A percentile compares a stretch with the other conserved stretches of the same genome.
Evolutionary conservation across 1,140 invertebrate genomes (phyloP).

Genomic region (Choristoneura fumiferana): DNA sequence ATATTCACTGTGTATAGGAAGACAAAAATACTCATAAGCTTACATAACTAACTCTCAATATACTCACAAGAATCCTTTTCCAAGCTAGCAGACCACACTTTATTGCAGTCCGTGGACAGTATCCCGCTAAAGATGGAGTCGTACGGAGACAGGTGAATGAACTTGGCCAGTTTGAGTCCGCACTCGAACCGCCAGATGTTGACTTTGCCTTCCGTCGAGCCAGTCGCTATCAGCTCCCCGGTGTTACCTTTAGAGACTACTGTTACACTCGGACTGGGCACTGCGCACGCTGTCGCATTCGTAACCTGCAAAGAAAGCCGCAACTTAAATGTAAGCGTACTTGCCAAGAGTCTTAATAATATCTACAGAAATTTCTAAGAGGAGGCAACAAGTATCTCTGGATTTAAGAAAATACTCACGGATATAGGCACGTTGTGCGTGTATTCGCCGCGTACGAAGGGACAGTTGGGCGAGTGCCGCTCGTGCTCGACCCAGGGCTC

Average conservation of each 20-base stretch:
- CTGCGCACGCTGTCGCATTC: slow-evolving; percentile 91
- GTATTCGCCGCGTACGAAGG: slow-evolving; percentile 95
- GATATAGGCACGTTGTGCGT: slow-evolving; percentile 97
- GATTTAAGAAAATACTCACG: slow-evolving; percentile 59
- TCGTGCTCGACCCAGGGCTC: slow-evolving; percentile 98
- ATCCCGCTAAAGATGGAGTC: slow-evolving; percentile 73
- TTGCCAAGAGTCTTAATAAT: too few relatives aligned
- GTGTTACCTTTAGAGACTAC: slow-evolving; percentile 80
- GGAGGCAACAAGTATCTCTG: too few relatives aligned
- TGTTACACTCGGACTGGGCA: slow-evolving; percentile 74
- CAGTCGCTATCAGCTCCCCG: slow-evolving; percentile 85
- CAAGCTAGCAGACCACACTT: slow-evolving; percentile 71
- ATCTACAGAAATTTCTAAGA: too few relatives aligned
- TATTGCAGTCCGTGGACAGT: slow-evolving; percentile 60
- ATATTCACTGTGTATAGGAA: too few relatives aligned
- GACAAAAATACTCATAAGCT: too few relatives aligned
- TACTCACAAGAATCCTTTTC: slow-evolving; percentile 72
- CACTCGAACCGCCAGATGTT: slow-evolving; percentile 87
- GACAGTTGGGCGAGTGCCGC: slow-evolving; percentile 94
- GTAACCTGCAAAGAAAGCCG: slow-evolving; percentile 84
- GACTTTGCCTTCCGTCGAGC: slow-evolving; percentile 76
- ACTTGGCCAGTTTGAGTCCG: slow-evolving; percentile 81
- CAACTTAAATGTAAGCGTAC: too few relatives aligned
- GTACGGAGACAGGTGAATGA: slow-evolving; percentile 64
- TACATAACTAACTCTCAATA: too few relatives aligned